Base-by-base conservation (phyloP, 2,888 invertebrate genomes). In the Spatulosminthurus flaviceps region DNA sequence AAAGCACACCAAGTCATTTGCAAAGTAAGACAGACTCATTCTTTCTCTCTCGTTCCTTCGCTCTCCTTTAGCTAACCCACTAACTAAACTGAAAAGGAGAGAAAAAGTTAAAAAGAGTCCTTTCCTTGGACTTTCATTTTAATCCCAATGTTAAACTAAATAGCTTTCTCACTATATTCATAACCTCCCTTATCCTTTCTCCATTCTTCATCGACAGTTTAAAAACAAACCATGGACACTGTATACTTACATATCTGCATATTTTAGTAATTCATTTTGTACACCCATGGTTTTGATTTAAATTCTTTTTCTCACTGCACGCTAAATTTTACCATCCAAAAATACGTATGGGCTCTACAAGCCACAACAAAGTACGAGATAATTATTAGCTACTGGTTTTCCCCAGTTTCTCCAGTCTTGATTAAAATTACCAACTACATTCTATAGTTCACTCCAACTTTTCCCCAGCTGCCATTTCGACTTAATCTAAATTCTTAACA, bases 21-120 rank as follows among this genome's bases (percentile, higher is more conserved):
- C 72, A 51, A 72, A 70, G 70, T 43, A 60, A 73, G 73, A 73
- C 41, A 70, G 34, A 29, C 22, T 34, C n/a, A 19, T 19, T 16
- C 51, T 9, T n/a, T 9, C 16, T n/a, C 51, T 51, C 51, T 19
- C 51, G 5, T 19, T 51, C 16, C 16, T 2, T 13, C n/a, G 1
- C n/a, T 13, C n/a, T 24, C 24, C 26, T 64, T 64, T 64, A 1
- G 64, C 16, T 22, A 64, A 64, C 26, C 64, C 64, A 64, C 64
- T 24, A 64, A 72, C 43, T 42, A 72, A 51, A 42, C 29, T 61
- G 24, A 60, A 74, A 22, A 22, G 43, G 74, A 74, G 61, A 74
- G 74, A 43, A 74, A 74, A 74, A 26, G 66, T 69, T 67, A 43
- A 76, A 75, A 64, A 64, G 76, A 76, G 41, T 67, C 66, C 51